Evolutionary conservation across 1,140 invertebrate genomes (phyloP), one percentile per base, ranked within the genome.

Genomic region (Drosophila funebris): DNA sequence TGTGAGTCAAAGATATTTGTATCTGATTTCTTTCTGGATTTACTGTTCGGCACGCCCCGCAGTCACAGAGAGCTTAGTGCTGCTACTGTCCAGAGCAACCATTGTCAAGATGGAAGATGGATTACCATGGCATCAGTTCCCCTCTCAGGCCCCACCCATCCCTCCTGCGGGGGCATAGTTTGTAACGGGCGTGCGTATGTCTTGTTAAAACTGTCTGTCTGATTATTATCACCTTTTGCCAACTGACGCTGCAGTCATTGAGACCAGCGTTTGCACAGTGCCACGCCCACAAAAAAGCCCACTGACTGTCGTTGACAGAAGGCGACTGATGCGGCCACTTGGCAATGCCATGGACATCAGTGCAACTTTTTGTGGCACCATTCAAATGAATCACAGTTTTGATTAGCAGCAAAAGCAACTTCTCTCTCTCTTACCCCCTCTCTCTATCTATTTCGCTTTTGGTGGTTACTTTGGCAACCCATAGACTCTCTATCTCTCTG

Each of bases 141-240:
- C 24, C 22, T 13, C 18, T 6, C n/a, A n/a, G n/a, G n/a, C 33
- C 18, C 9, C 33, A 7, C 0, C 31, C 52, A 14, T 2, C 1
- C 50, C 36, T 3, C n/a, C 16, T 36, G 11, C 1, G 22, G 4
- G 16, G 57, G 50, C 36, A 48, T 58, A 33, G 44, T 57, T 52
- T 16, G 16, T 14, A 31, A 27, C 16, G 44, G 44, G 74, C 64
- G 69, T 72, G 79, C 54, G 75, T 85, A 63, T 78, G 63, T 78
- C 82, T 87, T 88, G 82, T 88, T 87, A 88, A 73, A 87, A 88
- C 74, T 78, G 82, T 71, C 82, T 75, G 76, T 72, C 82, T 87
- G 82, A 87, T 87, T 87, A 87, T 87, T 87, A 87, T 87, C 82
- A 87, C 82, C 82, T 87, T 78, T 60, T 39, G 44, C 24, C 46